Base-by-base conservation (phyloP, 2,113 vertebrate genomes). In the Sarotherodon lohbergeri region DNA sequence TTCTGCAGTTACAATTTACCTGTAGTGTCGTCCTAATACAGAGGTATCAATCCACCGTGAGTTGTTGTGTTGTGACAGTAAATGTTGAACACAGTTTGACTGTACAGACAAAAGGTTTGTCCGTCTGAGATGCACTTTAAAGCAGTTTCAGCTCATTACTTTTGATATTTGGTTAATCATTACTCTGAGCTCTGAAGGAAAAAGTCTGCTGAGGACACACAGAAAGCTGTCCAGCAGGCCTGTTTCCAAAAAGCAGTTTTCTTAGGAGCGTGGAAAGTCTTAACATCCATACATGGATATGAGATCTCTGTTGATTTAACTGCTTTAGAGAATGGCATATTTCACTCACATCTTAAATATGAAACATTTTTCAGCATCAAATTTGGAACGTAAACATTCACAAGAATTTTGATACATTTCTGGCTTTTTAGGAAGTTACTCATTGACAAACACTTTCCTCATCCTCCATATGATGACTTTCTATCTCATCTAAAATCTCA, bases 91-190 rank as follows among this genome's bases (percentile, higher is more conserved):
- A 13, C 71, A 10, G 3, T 32, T 19, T n/a, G 43, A 78, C 73
- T 78, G 27, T 48, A 29, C 24, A 76, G 43, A 76, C 71, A 0
- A 19, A 76, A 48, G 71, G 4, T 50, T 50, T 78, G 46, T 32
- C 73, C 1, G 1, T 50, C 46, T 50, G 0, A 50, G 43, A 78
- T 50, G 1, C 46, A 32, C 27, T 50, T 78, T 78, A 50, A 78
- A 78, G 71, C 46, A 50, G 71, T 19, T 34, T n/a, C 16, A 52
- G 13, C 9, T 52, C 17, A 78, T 50, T 1, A 19, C 24, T 50
- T 78, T 32, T 78, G 43, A 50, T 50, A 78, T 50, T 19, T 78
- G 43, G 24, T 78, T 78, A 78, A 50, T 78, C 43, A 8, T 78
- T 78, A 29, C 43, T 78, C 24, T 4, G 16, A 32, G 27, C 1